Base-by-base conservation (phyloP, 2,797 vertebrate species). In the Acanthurus leucopareius region DNA sequence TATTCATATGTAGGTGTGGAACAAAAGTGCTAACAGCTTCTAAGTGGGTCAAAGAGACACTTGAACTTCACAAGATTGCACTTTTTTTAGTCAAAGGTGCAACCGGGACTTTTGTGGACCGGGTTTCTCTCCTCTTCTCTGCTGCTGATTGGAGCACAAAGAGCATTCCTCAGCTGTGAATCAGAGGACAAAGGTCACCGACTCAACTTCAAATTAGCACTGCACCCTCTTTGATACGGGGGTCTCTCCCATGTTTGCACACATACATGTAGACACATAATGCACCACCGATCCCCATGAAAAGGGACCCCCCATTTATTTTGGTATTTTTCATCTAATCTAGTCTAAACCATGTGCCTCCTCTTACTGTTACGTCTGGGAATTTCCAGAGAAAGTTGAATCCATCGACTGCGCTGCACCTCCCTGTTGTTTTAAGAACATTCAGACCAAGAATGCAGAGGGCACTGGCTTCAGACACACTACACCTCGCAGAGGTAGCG, bases 131-230 rank as follows among this genome's bases (percentile, higher is more conserved):
- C 35, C 40, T 58, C 44, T 61, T 60, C 58, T 61, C 69, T 77
- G 77, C 81, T 81, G 79, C 79, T 89, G 79, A 85, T 84, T 80
- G 75, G 71, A 88, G 57, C 90, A 93, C 88, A 93, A 94, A 92
- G 76, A 89, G 84, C 91, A 95, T 95, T 95, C 94, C 88, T 94
- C 85, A 69, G 86, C 86, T 78, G 87, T 94, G 94, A 95, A 84
- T 94, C 91, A 93, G 86, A 79, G 93, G 87, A 79, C 86, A 94
- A 77, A 92, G 94, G 91, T 94, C 92, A 89, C 86, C 42, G 80
- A 93, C 85, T 92, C 80, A 79, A 86, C 76, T 91, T 73, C 75
- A 85, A 88, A 92, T 88, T 89, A 93, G 80, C 86, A 88, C 69
- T 75, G 78, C 89, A 82, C 79, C 80, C 77, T 87, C 82, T 92